Percentiles rank a stretch among this genome's conserved stretches.
Conservation (phyloP, 2,113 vertebrate genomes). For the Dipodomys spectabilis region DNA sequence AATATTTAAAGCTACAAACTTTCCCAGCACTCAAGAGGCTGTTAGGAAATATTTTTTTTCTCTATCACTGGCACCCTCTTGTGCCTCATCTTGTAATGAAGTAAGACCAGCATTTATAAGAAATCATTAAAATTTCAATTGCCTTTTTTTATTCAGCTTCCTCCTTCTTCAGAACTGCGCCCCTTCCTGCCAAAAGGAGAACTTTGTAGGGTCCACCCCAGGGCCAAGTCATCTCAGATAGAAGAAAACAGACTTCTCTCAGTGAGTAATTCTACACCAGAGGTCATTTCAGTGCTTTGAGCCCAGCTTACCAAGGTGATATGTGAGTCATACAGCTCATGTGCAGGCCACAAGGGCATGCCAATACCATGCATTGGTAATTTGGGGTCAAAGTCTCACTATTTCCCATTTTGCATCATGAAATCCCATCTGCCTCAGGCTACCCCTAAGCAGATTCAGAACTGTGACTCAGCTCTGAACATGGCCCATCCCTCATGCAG, state of each 20-base stretch:
- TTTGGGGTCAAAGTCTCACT: not conserved
- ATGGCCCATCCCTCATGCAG: accelerated
- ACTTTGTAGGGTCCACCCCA: not conserved
- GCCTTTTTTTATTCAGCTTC: not conserved
- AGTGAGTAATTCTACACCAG: not conserved
- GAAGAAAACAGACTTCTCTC: not conserved
- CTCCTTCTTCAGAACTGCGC: not conserved
- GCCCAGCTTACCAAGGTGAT: accelerated
- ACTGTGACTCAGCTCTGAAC: not conserved
- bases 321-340: accelerated
- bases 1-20: not conserved
- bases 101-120: too few species aligned
- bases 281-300: not conserved
- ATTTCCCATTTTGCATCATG: not conserved
- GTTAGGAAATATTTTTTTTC: not conserved
- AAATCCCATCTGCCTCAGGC: not conserved
- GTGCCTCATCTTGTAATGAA: not conserved
- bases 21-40: accelerated
- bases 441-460: not conserved
- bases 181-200: not conserved
- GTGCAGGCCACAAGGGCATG: accelerated
- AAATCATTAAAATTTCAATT: not conserved
- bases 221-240: not conserved
- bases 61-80: not conserved
- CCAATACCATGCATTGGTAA: not conserved